phyloP scores from a whole-genome alignment of 1,140 invertebrate genomes.

The Neuroterus valhalla region DNA sequence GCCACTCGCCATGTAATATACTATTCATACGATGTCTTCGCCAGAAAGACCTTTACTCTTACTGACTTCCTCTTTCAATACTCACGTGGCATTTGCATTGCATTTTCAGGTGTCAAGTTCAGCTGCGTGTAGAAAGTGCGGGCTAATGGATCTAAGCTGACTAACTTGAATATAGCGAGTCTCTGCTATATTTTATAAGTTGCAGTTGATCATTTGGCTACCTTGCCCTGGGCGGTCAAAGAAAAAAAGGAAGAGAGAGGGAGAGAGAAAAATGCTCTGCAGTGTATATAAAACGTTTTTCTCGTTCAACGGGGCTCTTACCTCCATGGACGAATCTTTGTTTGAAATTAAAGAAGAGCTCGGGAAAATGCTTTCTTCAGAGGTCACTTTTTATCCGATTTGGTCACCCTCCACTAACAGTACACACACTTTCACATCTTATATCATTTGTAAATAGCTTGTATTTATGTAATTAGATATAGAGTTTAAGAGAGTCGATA shows the following conservation, averaged over 20 bases:
- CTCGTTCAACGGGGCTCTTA: slow-evolving; percentile 32
- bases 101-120: slow-evolving; percentile 81
- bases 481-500: slow-evolving; percentile 48
- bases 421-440: slow-evolving; percentile 42
- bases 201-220: slow-evolving; percentile 54
- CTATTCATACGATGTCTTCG: no score
- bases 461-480: slow-evolving; percentile 74
- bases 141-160: slow-evolving; percentile 62
- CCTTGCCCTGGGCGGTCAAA: slow-evolving; percentile 37
- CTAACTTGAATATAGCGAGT: slow-evolving; percentile 68
- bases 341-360: background rate
- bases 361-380: no score
- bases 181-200: slow-evolving; percentile 67
- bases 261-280: slow-evolving; percentile 21
- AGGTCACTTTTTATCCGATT: no score
- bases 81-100: slow-evolving; percentile 52
- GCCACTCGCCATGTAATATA: no score
- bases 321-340: slow-evolving; percentile 44
- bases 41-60: no score
- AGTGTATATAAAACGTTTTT: slow-evolving; percentile 7
- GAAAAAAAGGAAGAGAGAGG: slow-evolving; percentile 17
- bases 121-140: slow-evolving; percentile 80
- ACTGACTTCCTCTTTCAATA: slow-evolving; percentile 31
- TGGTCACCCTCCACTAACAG: background rate
- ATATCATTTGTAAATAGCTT: slow-evolving; percentile 67